A percentile compares a stretch with the other conserved stretches of the same genome.
Evolutionary conservation across 2,797 vertebrate genomes (phyloP).

Genomic region (Poeciliopsis turneri): DNA sequence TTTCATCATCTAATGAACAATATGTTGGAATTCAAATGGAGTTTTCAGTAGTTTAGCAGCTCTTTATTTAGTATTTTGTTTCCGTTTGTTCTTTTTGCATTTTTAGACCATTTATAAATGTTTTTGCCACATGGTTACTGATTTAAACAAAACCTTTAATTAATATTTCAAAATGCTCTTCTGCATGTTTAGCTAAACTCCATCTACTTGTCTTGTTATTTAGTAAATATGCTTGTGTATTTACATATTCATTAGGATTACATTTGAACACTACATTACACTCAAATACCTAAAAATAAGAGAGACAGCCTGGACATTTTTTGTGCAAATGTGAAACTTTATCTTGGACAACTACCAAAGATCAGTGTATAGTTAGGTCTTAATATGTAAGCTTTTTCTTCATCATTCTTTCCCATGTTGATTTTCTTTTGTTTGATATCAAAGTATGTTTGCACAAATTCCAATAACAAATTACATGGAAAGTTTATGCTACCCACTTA

Average conservation of each 20-base stretch:
- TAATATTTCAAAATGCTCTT: neutral
- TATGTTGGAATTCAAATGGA: neutral
- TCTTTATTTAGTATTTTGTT: neutral
- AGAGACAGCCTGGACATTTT: neutral
- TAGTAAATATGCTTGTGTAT: neutral
- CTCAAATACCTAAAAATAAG: too few species aligned
- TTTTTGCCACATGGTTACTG: neutral
- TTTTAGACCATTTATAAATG: neutral
- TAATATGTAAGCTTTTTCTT: neutral
- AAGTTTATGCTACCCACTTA: neutral
- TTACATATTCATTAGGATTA: neutral
- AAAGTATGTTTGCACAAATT: neutral
- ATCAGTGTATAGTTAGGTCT: neutral
- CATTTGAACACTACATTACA: neutral
- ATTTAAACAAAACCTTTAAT: neutral
- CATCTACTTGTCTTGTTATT: neutral
- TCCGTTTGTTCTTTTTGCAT: neutral
- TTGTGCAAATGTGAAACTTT: neutral
- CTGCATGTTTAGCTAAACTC: neutral
- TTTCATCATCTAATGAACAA: neutral
- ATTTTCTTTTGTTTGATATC: neutral
- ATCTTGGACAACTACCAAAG: neutral
- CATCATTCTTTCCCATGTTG: neutral
- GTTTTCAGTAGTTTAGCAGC: neutral
- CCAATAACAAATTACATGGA: conserved; percentile 17